Evolutionary conservation across 2,888 invertebrate genomes (phyloP).

Genomic region (Sinelater perroti): DNA sequence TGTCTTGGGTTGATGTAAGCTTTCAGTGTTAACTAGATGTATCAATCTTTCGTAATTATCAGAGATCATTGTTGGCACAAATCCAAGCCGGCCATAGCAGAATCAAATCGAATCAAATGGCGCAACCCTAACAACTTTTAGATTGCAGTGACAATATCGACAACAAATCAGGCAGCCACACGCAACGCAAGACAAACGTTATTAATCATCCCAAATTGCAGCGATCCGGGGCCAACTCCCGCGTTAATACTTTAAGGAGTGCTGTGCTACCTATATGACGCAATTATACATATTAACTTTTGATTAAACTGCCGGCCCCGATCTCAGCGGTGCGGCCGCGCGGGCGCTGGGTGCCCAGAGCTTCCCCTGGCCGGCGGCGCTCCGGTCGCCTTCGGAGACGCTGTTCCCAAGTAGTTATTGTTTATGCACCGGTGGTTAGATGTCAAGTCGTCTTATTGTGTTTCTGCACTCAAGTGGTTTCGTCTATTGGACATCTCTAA

Average conservation of each 20-base stretch:
- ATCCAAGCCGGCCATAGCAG: too few species aligned
- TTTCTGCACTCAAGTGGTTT: conserved; percentile 51
- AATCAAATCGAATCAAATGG: conserved; percentile 3
- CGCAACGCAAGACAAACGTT: conserved; percentile 31
- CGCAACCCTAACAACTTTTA: conserved; percentile 12
- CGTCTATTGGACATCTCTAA: conserved; percentile 53
- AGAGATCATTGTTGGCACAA: too few species aligned
- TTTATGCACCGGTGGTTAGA: conserved; percentile 45
- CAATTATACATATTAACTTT: conserved; percentile 49
- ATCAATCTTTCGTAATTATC: too few species aligned
- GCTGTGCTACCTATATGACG: conserved; percentile 47
- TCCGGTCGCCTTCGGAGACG: conserved; percentile 22
- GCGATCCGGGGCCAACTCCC: conserved; percentile 32
- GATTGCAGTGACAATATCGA: conserved; percentile 22
- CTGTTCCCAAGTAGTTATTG: conserved; percentile 42
- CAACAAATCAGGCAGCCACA: conserved; percentile 35
- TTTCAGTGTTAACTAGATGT: too few species aligned
- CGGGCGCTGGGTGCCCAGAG: conserved; percentile 2
- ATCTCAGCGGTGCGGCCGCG: conserved; percentile 33
- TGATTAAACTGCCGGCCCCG: conserved; percentile 44
- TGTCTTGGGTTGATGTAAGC: too few species aligned
- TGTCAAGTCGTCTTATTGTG: conserved; percentile 51
- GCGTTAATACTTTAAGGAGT: conserved; percentile 45
- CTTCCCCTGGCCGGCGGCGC: conserved; percentile 12
- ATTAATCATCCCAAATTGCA: conserved; percentile 39